A percentile compares a stretch with the other conserved stretches of the same genome.
phyloP scores from a whole-genome alignment of 2,797 vertebrate genomes.

The Anas georgica region DNA sequence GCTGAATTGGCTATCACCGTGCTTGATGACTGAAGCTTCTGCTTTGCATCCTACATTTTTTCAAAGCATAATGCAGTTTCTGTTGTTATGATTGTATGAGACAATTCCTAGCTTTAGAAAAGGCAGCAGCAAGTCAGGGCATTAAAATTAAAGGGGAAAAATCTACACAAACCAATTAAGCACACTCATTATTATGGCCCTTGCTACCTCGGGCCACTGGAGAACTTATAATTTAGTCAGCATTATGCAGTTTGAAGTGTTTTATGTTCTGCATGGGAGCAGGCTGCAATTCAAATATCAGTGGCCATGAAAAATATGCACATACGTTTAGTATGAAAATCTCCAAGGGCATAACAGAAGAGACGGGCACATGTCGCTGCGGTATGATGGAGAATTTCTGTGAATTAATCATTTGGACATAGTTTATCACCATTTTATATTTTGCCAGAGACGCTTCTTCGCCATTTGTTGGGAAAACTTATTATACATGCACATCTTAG shows the following conservation, averaged over 20 bases:
- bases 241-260: constrained; percentile 97
- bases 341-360: constrained; percentile 92
- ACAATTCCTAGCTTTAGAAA: constrained; percentile 64
- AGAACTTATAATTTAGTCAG: constrained; percentile 94
- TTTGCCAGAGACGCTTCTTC: constrained; percentile 81
- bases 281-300: constrained; percentile 94
- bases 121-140: constrained; percentile 73
- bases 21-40: constrained; percentile 49
- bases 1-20: background rate
- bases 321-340: constrained; percentile 98
- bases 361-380: constrained; percentile 90
- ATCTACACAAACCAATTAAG: constrained; percentile 87
- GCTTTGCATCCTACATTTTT: constrained; percentile 42
- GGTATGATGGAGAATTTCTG: constrained; percentile 80
- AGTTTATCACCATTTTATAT: constrained; percentile 89
- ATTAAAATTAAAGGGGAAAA: constrained; percentile 80
- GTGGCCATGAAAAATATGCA: constrained; percentile 99
- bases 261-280: constrained; percentile 91
- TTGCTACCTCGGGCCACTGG: constrained; percentile 89
- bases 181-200: constrained; percentile 91
- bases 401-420: constrained; percentile 89
- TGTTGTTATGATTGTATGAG: constrained; percentile 68
- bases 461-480: constrained; percentile 84
- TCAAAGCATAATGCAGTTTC: constrained; percentile 49
- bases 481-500: constrained; percentile 76